These are phyloP conservation scores for Acridotheres tristis DNA, from an alignment of 2,797 vertebrate species.

Conservation along the genomic window DNA sequence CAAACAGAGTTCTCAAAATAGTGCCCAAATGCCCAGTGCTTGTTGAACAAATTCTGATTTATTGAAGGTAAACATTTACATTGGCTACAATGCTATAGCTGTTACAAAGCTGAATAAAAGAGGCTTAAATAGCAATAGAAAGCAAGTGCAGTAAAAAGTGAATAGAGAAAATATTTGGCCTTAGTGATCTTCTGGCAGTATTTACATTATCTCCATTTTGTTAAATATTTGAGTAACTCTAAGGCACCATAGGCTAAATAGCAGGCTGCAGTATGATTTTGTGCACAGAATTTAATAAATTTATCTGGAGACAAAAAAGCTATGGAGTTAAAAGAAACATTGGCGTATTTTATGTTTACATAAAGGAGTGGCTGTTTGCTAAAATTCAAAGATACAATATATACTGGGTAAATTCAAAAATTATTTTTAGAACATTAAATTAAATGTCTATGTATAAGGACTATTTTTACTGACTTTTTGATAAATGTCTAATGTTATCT, in stretches of 20 bases:
- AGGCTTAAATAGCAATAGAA: slow-evolving; percentile 83
- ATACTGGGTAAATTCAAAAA: slow-evolving; percentile 46
- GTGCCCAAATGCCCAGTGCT: slow-evolving; percentile 68
- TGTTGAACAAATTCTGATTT: slow-evolving; percentile 86
- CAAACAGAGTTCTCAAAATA: slow-evolving; percentile 59
- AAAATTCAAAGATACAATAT: slow-evolving; percentile 65
- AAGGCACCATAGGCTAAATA: slow-evolving; percentile 89
- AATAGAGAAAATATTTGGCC: slow-evolving; percentile 91
- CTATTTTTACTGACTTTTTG: slow-evolving; percentile 64
- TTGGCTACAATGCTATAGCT: slow-evolving; percentile 83
- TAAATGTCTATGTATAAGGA: slow-evolving; percentile 55
- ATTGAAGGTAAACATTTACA: slow-evolving; percentile 90
- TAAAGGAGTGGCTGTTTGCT: slow-evolving; percentile 59
- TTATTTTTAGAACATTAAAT: slow-evolving; percentile 71
- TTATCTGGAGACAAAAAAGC: slow-evolving; percentile 58
- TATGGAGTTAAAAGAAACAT: slow-evolving; percentile 66
- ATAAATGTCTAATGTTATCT: slow-evolving; percentile 64
- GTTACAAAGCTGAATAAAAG: slow-evolving; percentile 86
- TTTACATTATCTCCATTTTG: slow-evolving; percentile 85
- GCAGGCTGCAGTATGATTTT: slow-evolving; percentile 80
- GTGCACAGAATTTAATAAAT: slow-evolving; percentile 75
- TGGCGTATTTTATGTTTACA: slow-evolving; percentile 68
- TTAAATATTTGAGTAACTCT: slow-evolving; percentile 84
- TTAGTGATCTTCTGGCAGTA: slow-evolving; percentile 84
- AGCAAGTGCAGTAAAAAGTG: slow-evolving; percentile 85